These are phyloP conservation scores for Xylota sylvarum DNA, from an alignment of 2,888 invertebrate species.

Conservation along the genomic window DNA sequence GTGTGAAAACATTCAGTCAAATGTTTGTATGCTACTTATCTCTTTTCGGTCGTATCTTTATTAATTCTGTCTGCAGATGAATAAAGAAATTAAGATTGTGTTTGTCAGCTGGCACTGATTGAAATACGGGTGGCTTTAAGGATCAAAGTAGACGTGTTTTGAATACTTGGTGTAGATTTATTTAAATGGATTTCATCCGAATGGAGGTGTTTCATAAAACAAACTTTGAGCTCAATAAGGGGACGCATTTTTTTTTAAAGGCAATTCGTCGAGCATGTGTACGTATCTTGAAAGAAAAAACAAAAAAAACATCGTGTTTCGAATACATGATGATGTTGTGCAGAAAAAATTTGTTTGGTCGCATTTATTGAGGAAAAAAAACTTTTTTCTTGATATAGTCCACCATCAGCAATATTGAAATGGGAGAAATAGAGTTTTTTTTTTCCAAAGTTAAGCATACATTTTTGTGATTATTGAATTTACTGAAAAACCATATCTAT, in stretches of 20 bases:
- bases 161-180: slow-evolving; percentile 36
- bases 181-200: slow-evolving; percentile 44
- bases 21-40: neutral
- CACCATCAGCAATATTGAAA: neutral
- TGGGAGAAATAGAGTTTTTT: neutral
- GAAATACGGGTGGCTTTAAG: slow-evolving; percentile 41
- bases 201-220: slow-evolving; percentile 34
- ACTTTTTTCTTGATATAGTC: neutral
- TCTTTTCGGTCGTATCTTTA: slow-evolving; percentile 25
- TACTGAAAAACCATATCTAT: neutral
- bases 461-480: neutral
- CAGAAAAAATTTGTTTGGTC: neutral
- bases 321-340: slow-evolving; percentile 37
- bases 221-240: slow-evolving; percentile 14
- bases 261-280: neutral
- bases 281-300: neutral
- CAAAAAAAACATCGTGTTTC: slow-evolving; percentile 20
- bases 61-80: slow-evolving; percentile 39
- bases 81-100: slow-evolving; percentile 55
- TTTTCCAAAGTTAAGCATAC: neutral
- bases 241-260: slow-evolving; percentile 1
- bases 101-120: slow-evolving; percentile 58
- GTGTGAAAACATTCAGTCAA: neutral
- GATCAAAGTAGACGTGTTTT: slow-evolving; percentile 58
- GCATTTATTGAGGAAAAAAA: too few relatives aligned